Evolutionary conservation across 2,113 vertebrate genomes (phyloP).

Genomic region (Strix aluco): DNA sequence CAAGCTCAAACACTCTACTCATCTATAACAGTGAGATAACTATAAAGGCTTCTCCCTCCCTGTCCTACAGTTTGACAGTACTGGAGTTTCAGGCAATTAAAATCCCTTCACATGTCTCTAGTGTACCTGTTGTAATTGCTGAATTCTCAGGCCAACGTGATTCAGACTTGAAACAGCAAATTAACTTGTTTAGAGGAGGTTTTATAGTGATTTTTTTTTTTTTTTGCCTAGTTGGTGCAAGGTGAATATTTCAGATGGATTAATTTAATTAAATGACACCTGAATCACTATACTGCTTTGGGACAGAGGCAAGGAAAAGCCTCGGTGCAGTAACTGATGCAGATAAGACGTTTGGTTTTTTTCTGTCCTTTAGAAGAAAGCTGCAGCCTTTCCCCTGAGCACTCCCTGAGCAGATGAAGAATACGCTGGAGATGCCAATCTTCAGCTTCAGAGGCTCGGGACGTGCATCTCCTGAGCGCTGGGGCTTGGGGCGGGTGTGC

Average conservation of each 20-base stretch:
- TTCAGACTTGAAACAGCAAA: neutral
- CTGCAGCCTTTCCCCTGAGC: neutral
- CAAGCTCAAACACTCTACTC: neutral
- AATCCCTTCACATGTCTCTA: neutral
- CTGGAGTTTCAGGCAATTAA: neutral
- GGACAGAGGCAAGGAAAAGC: neutral
- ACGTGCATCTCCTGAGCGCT: fast-evolving
- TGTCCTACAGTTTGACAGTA: neutral
- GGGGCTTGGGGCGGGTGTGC: fast-evolving
- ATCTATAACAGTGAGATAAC: neutral
- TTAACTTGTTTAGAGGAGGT: neutral
- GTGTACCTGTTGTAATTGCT: neutral
- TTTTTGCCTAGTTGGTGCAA: neutral
- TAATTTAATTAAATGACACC: neutral
- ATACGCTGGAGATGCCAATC: neutral
- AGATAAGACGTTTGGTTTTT: neutral
- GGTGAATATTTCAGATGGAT: neutral
- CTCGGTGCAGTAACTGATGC: neutral
- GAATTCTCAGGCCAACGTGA: neutral
- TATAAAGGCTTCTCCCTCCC: neutral
- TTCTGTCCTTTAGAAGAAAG: neutral
- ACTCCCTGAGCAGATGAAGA: neutral
- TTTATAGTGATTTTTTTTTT: neutral
- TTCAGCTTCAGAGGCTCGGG: neutral
- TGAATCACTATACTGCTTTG: neutral